phyloP scores from a whole-genome alignment of 2,113 vertebrate genomes.

The Brachyhypopomus occidentalis region DNA sequence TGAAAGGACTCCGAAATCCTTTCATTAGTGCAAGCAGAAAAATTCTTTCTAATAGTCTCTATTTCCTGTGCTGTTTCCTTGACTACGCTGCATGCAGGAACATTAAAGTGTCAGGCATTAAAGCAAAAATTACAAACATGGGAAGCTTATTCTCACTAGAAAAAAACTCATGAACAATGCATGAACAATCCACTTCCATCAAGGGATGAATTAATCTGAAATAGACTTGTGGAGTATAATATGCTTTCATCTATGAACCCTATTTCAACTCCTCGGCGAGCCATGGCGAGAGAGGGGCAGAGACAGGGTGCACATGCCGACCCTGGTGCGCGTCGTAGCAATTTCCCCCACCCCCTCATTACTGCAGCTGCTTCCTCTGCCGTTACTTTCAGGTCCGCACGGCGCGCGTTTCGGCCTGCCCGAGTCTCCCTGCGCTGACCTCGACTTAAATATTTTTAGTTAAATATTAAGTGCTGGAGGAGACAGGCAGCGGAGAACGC shows the following conservation, averaged over 20 bases:
- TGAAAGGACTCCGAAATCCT: not conserved
- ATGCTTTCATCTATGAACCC: no score
- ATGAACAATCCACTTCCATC: no score
- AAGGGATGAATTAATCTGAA: no score
- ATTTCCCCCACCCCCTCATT: not conserved
- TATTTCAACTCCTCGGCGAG: no score
- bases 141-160: not conserved
- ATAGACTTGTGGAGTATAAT: no score
- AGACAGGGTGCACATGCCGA: no score
- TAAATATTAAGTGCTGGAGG: slow-evolving; percentile 30
- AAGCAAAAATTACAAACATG: not conserved
- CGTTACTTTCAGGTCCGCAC: not conserved
- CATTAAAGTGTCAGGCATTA: not conserved
- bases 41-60: not conserved
- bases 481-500: slow-evolving; percentile 3
- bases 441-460: slow-evolving; percentile 22
- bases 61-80: not conserved
- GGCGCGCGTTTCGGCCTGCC: not conserved
- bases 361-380: not conserved
- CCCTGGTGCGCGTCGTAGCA: not conserved
- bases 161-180: no score
- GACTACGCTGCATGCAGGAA: not conserved
- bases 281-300: no score
- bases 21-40: not conserved
- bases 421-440: not conserved